phyloP scores from a whole-genome alignment of 1,140 invertebrate genomes.

The Drosophila pachea region DNA sequence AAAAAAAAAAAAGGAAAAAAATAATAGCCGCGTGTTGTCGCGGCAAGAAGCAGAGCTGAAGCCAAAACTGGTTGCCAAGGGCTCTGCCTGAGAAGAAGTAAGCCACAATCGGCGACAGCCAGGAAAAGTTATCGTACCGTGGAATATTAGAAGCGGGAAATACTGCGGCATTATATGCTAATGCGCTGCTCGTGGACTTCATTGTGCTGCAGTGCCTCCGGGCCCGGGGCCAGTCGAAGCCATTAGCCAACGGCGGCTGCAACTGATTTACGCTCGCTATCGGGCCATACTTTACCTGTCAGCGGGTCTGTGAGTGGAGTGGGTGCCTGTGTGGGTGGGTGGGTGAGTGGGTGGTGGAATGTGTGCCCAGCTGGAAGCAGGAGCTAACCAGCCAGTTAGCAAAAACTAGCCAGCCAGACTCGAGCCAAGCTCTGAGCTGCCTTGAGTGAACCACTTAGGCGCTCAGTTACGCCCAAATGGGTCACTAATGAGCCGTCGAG shows the following conservation, averaged over 20 bases:
- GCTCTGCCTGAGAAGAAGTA: not conserved
- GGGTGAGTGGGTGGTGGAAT: not conserved
- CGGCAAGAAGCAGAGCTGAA: too few species aligned
- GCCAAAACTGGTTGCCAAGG: too few species aligned
- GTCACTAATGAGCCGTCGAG: constrained; percentile 66
- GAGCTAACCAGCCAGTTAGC: constrained; percentile 7
- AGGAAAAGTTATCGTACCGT: constrained; percentile 44
- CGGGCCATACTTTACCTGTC: not conserved
- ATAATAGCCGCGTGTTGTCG: too few species aligned
- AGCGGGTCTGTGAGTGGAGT: too few species aligned
- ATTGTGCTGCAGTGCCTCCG: constrained; percentile 24
- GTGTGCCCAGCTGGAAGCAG: constrained; percentile 4
- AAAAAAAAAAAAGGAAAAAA: too few species aligned
- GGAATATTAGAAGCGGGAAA: constrained; percentile 34
- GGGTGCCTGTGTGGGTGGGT: constrained; percentile 4
- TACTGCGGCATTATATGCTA: constrained; percentile 49
- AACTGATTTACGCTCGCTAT: constrained; percentile 16
- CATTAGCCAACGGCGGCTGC: not conserved
- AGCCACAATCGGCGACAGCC: constrained; percentile 24
- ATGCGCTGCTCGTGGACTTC: constrained; percentile 40
- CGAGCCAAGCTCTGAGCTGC: constrained; percentile 23
- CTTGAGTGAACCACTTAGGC: constrained; percentile 50
- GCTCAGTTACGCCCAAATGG: constrained; percentile 74
- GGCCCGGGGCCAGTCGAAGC: not conserved
- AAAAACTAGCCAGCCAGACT: constrained; percentile 1